phyloP scores from a whole-genome alignment of 2,797 vertebrate genomes.

The Heliangelus exortis region DNA sequence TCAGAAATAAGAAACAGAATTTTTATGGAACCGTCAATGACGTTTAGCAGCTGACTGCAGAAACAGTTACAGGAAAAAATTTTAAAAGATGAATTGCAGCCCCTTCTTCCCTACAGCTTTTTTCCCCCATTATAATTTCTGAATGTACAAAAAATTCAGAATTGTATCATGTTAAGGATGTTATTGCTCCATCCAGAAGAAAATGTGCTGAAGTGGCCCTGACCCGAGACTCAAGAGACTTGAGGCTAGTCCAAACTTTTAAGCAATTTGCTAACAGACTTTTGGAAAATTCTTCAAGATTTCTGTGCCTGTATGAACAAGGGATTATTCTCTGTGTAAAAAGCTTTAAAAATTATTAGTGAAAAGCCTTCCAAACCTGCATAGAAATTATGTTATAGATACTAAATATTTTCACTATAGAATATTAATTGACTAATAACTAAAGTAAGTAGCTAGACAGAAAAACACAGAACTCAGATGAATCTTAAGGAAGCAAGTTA shows the following conservation, averaged over 20 bases:
- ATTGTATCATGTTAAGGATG: background rate
- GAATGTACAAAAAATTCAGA: background rate
- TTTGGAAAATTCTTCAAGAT: slow-evolving; percentile 10
- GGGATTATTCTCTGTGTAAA: background rate
- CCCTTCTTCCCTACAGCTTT: background rate
- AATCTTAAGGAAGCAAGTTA: background rate
- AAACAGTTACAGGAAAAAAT: background rate
- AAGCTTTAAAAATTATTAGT: background rate
- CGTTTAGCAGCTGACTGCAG: background rate
- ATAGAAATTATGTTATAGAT: background rate
- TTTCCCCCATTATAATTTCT: background rate
- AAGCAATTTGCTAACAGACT: slow-evolving; percentile 27
- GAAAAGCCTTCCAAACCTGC: background rate
- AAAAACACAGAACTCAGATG: background rate
- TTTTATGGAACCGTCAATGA: background rate
- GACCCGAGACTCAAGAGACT: slow-evolving; percentile 37
- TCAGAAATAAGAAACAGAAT: background rate
- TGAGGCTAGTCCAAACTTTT: slow-evolving; percentile 21
- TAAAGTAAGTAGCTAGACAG: background rate
- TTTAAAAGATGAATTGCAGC: background rate
- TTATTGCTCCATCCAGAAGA: slow-evolving; percentile 25
- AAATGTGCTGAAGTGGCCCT: slow-evolving; percentile 34
- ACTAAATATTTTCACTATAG: background rate
- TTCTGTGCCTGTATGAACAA: background rate
- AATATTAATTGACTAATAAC: background rate